A percentile compares a stretch with the other conserved stretches of the same genome.
Conservation (phyloP, 2,888 invertebrate species). For the Mesorhabditis belari region DNA sequence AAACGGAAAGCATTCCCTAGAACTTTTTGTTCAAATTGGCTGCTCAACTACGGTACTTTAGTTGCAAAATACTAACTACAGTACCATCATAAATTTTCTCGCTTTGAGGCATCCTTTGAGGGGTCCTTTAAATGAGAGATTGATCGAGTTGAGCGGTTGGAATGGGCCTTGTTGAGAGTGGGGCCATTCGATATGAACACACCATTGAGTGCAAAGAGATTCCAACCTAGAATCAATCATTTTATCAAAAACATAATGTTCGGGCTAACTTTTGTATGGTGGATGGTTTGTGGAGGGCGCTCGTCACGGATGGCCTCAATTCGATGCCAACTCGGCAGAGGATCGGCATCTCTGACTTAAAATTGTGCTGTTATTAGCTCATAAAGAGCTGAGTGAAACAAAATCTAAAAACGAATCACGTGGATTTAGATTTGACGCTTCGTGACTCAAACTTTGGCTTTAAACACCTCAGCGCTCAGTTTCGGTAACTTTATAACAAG, state of each 20-base stretch:
- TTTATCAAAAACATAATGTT: too few species aligned
- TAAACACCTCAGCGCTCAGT: too few species aligned
- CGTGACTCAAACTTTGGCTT: too few species aligned
- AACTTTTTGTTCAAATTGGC: too few species aligned
- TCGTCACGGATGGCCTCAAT: not conserved
- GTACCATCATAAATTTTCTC: constrained; percentile 29
- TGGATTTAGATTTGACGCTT: too few species aligned
- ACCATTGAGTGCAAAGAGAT: too few species aligned
- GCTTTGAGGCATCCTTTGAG: constrained; percentile 15
- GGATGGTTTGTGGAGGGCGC: not conserved
- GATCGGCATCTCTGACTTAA: not conserved
- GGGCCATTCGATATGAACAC: too few species aligned
- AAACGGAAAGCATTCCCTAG: constrained; percentile 23
- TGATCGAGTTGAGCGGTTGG: constrained; percentile 24
- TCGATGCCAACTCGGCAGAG: not conserved
- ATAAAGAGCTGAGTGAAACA: too few species aligned
- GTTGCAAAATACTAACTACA: not conserved
- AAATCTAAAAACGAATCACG: too few species aligned
- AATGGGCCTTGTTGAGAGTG: constrained; percentile 22
- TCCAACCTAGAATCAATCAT: too few species aligned
- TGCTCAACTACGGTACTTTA: not conserved
- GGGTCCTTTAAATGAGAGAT: not conserved
- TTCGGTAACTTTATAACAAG: too few species aligned
- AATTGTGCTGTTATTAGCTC: too few species aligned
- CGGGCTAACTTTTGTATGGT: not conserved